These are phyloP conservation scores for Yasuhikotakia modesta DNA, from an alignment of 2,797 vertebrate species.

Conservation along the genomic window DNA sequence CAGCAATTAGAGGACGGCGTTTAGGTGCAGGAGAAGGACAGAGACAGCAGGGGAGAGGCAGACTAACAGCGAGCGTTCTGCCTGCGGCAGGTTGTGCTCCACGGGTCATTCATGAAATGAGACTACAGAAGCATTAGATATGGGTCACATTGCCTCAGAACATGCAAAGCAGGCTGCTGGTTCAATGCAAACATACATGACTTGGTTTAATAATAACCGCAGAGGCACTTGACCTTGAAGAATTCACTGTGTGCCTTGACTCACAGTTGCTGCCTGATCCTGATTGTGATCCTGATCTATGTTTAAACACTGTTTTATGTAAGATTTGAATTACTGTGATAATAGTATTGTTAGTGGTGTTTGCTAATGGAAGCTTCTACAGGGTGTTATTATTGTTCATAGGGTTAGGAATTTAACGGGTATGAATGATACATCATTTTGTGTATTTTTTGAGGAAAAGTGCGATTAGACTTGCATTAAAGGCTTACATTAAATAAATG, in stretches of 20 bases:
- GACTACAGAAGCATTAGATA: conserved; percentile 3
- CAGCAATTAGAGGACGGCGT: conserved; percentile 10
- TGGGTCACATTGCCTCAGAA: conserved; percentile 11
- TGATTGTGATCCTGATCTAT: too few species aligned
- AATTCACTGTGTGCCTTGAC: not conserved
- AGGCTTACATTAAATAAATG: too few species aligned
- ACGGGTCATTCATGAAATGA: conserved; percentile 11
- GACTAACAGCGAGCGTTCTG: conserved; percentile 2
- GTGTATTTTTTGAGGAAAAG: not conserved
- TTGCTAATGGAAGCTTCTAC: too few species aligned
- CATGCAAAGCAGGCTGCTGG: conserved; percentile 12
- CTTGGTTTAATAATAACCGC: not conserved
- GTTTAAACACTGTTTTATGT: too few species aligned
- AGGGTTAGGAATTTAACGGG: too few species aligned
- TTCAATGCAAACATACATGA: conserved; percentile 17
- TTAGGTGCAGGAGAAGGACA: conserved; percentile 20
- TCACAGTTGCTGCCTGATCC: too few species aligned
- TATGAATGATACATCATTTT: too few species aligned
- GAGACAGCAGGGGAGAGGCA: conserved; percentile 31
- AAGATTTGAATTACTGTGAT: too few species aligned
- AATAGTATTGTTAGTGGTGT: too few species aligned
- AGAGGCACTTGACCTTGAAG: not conserved
- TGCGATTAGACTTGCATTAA: not conserved
- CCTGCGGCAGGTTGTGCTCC: conserved; percentile 37
- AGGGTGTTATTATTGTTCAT: too few species aligned